phyloP scores from a whole-genome alignment of 2,797 vertebrate genomes.

The Tenualosa ilisha region DNA sequence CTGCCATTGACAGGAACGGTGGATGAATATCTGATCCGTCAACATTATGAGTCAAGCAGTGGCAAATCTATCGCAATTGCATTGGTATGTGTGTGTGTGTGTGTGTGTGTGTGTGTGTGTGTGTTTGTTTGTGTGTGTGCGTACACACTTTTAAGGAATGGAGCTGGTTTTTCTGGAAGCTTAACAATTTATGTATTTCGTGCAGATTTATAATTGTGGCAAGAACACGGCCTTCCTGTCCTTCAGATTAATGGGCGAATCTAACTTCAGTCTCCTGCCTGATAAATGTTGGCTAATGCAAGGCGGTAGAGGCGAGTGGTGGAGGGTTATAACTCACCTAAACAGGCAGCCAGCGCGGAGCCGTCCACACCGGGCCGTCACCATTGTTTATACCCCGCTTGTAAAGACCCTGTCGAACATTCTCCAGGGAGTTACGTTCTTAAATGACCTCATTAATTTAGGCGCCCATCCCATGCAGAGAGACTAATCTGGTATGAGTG shows the following conservation, averaged over 20 bases:
- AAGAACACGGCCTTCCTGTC: constrained; percentile 20
- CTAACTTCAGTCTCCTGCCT: constrained; percentile 37
- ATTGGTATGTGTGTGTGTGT: not conserved
- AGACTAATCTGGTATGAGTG: constrained; percentile 2
- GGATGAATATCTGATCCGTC: not conserved
- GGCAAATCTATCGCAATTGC: not conserved
- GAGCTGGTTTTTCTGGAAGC: not conserved
- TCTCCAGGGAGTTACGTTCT: not conserved
- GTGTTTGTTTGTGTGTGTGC: not conserved
- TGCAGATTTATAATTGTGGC: constrained; percentile 40
- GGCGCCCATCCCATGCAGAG: constrained; percentile 8
- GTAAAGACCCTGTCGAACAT: constrained; percentile 1
- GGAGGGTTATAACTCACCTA: constrained; percentile 22
- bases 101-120: no score
- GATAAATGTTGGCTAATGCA: constrained; percentile 38
- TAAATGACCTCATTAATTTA: constrained; percentile 24
- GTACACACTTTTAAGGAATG: not conserved
- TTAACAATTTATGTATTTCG: not conserved
- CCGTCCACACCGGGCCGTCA: not conserved
- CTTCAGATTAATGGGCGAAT: constrained; percentile 35
- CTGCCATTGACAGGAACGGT: not conserved
- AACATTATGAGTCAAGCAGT: not conserved
- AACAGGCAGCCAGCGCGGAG: constrained; percentile 16
- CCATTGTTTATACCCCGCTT: constrained; percentile 16
- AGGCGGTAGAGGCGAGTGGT: not conserved